Percentiles rank a stretch among this genome's conserved stretches.
Conservation (phyloP, 2,113 vertebrate species). For the Xenotilapia leptura region DNA sequence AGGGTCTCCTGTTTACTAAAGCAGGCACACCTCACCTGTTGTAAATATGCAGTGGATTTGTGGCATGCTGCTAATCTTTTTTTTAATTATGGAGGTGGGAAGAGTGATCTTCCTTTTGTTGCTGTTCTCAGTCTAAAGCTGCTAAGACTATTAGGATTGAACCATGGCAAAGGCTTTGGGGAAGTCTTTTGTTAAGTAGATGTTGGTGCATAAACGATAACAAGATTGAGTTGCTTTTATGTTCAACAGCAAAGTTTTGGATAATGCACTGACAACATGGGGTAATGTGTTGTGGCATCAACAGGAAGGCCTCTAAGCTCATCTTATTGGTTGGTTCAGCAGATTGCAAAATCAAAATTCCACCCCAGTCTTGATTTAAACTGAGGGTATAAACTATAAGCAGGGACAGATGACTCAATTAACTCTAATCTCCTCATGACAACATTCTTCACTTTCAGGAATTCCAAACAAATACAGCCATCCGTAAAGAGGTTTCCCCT, state of each 20-base stretch:
- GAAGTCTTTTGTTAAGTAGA: constrained; percentile 54
- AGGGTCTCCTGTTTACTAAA: constrained; percentile 1
- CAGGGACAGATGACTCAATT: constrained; percentile 7
- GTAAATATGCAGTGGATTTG: constrained; percentile 50
- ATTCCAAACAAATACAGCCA: background rate
- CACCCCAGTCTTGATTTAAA: background rate
- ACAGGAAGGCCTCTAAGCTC: background rate
- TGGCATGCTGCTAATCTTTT: constrained; percentile 47
- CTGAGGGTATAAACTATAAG: background rate
- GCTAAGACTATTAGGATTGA: constrained; percentile 62
- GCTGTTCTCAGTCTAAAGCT: constrained; percentile 49
- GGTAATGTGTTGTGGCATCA: background rate
- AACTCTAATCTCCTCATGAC: background rate
- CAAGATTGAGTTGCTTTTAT: constrained; percentile 61
- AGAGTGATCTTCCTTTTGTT: constrained; percentile 56
- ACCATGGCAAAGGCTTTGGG: constrained; percentile 56
- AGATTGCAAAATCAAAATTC: background rate
- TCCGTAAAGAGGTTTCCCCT: background rate
- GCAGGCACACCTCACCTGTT: constrained; percentile 27
- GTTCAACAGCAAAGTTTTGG: constrained; percentile 49
- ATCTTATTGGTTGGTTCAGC: background rate
- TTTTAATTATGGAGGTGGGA: constrained; percentile 60
- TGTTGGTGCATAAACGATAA: constrained; percentile 59
- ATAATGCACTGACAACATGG: constrained; percentile 44
- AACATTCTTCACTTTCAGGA: background rate